These are phyloP conservation scores for Anarsia innoxiella DNA, from an alignment of 2,888 invertebrate species.

Conservation along the genomic window DNA sequence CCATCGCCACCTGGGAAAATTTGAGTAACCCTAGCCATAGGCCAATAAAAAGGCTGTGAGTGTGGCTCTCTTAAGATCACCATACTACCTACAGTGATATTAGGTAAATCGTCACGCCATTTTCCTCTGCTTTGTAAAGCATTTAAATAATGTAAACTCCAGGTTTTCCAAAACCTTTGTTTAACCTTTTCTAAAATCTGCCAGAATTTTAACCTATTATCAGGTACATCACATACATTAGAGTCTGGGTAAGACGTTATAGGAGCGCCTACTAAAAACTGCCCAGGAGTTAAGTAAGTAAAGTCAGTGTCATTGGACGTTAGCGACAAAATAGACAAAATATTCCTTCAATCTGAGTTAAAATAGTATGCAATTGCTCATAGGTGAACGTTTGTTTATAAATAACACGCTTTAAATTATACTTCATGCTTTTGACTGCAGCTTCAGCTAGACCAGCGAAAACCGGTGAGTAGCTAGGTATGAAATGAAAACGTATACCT, in stretches of 20 bases:
- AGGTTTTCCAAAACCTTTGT: conserved; percentile 14
- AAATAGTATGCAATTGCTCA: conserved; percentile 14
- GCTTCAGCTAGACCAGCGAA: conserved; percentile 18
- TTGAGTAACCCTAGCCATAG: conserved; percentile 12
- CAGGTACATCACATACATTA: neutral
- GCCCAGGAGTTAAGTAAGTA: conserved; percentile 27
- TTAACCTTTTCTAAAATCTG: conserved; percentile 1
- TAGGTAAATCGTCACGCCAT: conserved; percentile 10
- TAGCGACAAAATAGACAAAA: conserved; percentile 24
- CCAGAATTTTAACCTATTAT: conserved; percentile 8
- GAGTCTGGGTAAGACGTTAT: conserved; percentile 11
- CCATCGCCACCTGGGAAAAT: conserved; percentile 14
- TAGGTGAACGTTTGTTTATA: conserved; percentile 9
- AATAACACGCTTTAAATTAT: conserved; percentile 8
- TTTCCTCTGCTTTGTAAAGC: conserved; percentile 12
- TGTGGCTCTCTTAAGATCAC: conserved; percentile 13
- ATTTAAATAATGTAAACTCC: conserved; percentile 12
- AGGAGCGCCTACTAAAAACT: conserved; percentile 28
- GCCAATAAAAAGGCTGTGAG: conserved; percentile 12
- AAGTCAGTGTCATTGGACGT: conserved; percentile 23
- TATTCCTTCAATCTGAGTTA: conserved; percentile 21
- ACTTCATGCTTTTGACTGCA: conserved; percentile 14
- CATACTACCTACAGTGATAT: conserved; percentile 12
- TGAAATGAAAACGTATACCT: conserved; percentile 15
- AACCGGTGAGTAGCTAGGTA: conserved; percentile 15